phyloP scores from a whole-genome alignment of 1,140 invertebrate genomes.

The Leguminivora glycinivorella region DNA sequence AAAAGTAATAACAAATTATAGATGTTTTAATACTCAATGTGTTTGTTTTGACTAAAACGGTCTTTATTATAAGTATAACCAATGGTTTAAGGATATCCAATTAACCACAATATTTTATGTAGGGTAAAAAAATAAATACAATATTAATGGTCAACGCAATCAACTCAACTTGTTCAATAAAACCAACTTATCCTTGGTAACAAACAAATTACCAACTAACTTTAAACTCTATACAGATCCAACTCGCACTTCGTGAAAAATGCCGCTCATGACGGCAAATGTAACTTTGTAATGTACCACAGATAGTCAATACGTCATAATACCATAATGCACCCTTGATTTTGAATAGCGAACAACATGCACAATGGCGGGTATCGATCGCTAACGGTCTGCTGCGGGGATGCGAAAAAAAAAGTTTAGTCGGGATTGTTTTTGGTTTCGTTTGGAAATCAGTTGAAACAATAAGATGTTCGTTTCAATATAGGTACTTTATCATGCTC shows the following conservation, averaged over 20 bases:
- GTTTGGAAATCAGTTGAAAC: conserved; percentile 18
- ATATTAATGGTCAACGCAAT: conserved; percentile 22
- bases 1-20: too few relatives aligned
- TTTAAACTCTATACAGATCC: neutral
- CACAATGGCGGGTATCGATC: conserved; percentile 29
- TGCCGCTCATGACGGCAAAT: neutral
- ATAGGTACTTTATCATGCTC: neutral
- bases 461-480: conserved; percentile 2
- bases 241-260: neutral
- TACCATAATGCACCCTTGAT: conserved; percentile 25
- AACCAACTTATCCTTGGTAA: neutral
- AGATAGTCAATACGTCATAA: conserved; percentile 27
- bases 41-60: neutral
- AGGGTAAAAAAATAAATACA: neutral
- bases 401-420: neutral
- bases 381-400: conserved; percentile 22
- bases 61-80: neutral
- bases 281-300: conserved; percentile 11
- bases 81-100: neutral
- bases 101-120: neutral
- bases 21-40: too few relatives aligned
- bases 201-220: neutral
- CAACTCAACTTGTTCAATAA: conserved; percentile 18
- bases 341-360: conserved; percentile 30
- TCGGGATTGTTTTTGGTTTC: conserved; percentile 8